Base-by-base conservation (phyloP, 2,113 vertebrate species). In the Eclectus roratus region DNA sequence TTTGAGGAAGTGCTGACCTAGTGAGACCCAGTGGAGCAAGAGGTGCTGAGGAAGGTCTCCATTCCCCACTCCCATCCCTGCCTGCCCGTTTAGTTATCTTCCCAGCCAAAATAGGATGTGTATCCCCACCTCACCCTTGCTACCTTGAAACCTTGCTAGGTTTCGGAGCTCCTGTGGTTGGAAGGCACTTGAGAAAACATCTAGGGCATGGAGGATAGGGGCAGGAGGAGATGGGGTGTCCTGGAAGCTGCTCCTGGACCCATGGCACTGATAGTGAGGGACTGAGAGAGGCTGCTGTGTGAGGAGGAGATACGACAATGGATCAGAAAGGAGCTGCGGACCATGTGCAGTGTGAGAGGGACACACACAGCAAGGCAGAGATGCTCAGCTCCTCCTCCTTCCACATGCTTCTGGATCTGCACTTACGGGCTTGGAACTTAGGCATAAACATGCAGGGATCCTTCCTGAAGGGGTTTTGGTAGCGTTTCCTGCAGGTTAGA, bases 1-100 rank as follows among this genome's bases (percentile, higher is more conserved):
- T 89, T 94, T 31, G 73, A 73, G 73, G 77, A 96, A 92, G 73
- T 83, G 94, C 95, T 96, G 95, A 95, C 55, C 81, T 79, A 43
- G 92, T 23, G 76, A 65, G 74, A 91, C 37, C 66, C 74, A 43
- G 68, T 47, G 49, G 87, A 92, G 80, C 66, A 93, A 33, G 53
- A 84, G 86, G 44, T 73, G 71, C 61, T 31, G 74, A 78, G 91
- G 66, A 50, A 58, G 53, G 21, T 63, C 80, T 95, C 61, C 39
- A 28, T 52, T 58, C n/a, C 64, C 31, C 55, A 16, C 41, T 70
- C n/a, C 50, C 79, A 58, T 63, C 41, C 49, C n/a, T 89, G 47
- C 18, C 56, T 81, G 66, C 49, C 13, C 58, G 90, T 84, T 55
- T 25, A 7, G 23, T 83, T 60, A 10, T 19, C 58, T 85, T 27